phyloP scores from a whole-genome alignment of 2,113 vertebrate genomes.

The Gavia stellata region DNA sequence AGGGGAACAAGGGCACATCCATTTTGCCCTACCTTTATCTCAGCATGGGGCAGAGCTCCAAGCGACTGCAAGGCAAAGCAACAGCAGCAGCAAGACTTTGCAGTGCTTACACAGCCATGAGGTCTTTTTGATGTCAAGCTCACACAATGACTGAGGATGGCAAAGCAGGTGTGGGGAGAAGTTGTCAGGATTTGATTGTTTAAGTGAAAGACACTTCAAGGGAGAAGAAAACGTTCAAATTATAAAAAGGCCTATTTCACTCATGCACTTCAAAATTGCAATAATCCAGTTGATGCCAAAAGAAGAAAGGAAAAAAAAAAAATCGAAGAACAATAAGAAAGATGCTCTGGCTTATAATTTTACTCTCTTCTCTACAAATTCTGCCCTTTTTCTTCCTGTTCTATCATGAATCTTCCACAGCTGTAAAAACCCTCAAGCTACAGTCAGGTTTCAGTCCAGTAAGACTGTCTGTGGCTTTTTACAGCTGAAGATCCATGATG shows the following conservation, averaged over 20 bases:
- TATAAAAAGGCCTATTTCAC: neutral
- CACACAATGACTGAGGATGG: neutral
- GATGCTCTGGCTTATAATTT: neutral
- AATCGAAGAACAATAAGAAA: neutral
- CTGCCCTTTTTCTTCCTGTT: neutral
- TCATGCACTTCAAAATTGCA: neutral
- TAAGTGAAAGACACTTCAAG: conserved; percentile 27
- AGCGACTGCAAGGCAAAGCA: neutral
- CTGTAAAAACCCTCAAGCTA: neutral
- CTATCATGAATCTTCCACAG: neutral
- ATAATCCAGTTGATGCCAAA: conserved; percentile 5
- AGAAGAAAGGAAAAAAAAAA: neutral
- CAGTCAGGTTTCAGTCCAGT: neutral
- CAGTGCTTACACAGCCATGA: neutral
- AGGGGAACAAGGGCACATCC: neutral
- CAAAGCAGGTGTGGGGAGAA: neutral
- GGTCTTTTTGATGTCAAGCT: neutral
- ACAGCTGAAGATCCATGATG: conserved; percentile 8
- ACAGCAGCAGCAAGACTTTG: neutral
- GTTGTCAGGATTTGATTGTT: conserved; percentile 22
- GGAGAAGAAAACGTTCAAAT: neutral
- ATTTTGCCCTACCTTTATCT: neutral
- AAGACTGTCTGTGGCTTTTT: neutral
- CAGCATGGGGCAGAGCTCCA: neutral
- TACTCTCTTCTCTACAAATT: neutral